phyloP scores from a whole-genome alignment of 2,888 invertebrate genomes.

The Apomyelois bistriatella region DNA sequence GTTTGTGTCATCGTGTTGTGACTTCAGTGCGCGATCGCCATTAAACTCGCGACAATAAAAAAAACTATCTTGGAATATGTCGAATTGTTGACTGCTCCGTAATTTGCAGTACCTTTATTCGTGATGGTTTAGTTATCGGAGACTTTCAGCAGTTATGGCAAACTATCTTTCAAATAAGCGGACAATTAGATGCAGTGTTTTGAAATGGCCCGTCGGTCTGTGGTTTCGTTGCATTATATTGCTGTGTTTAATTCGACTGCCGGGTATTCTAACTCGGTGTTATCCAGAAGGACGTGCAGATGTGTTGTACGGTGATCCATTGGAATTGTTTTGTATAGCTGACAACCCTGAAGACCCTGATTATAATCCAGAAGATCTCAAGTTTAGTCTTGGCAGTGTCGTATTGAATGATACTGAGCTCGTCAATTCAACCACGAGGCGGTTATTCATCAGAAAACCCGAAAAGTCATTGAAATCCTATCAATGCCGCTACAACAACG shows the following conservation, averaged over 20 bases:
- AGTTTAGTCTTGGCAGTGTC: constrained; percentile 47
- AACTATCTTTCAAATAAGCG: constrained; percentile 41
- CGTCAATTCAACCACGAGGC: constrained; percentile 82
- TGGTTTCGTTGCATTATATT: constrained; percentile 63
- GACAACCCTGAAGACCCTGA: constrained; percentile 35
- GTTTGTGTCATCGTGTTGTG: constrained; percentile 65
- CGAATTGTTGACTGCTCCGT: constrained; percentile 39
- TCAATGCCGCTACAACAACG: constrained; percentile 70
- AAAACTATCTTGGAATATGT: constrained; percentile 64
- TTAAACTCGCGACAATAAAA: constrained; percentile 38
- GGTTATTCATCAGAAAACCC: constrained; percentile 76
- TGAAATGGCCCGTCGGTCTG: constrained; percentile 48
- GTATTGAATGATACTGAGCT: constrained; percentile 38
- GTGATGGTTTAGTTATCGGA: constrained; percentile 57
- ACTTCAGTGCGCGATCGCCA: constrained; percentile 66
- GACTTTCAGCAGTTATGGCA: constrained; percentile 53
- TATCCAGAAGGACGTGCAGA: constrained; percentile 79
- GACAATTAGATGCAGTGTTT: constrained; percentile 52
- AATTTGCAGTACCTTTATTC: constrained; percentile 46
- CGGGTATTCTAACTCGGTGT: constrained; percentile 56
- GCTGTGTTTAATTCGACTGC: constrained; percentile 55
- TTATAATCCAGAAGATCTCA: constrained; percentile 59
- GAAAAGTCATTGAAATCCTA: constrained; percentile 74
- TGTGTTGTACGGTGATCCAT: constrained; percentile 79
- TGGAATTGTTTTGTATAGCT: constrained; percentile 83